These are phyloP conservation scores for Xyrichtys novacula DNA, from an alignment of 2,797 vertebrate genomes.

Conservation along the genomic window DNA sequence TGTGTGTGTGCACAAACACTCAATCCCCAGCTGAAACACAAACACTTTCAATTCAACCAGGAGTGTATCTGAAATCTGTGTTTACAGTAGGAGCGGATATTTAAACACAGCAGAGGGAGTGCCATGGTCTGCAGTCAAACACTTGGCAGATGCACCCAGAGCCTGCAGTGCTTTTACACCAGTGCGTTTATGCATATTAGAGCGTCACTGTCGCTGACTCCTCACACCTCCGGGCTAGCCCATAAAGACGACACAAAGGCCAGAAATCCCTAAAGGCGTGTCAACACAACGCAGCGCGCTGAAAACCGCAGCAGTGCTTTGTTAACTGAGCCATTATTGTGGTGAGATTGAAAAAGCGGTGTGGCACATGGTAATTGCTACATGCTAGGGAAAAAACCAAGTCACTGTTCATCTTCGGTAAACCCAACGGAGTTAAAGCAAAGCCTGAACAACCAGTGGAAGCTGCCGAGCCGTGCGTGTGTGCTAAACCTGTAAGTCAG, in stretches of 20 bases:
- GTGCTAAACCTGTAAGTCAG: slow-evolving; percentile 59
- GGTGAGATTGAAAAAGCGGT: slow-evolving; percentile 23
- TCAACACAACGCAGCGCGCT: slow-evolving; percentile 30
- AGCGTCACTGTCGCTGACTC: slow-evolving; percentile 17
- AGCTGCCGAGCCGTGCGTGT: slow-evolving; percentile 7
- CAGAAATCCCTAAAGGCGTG: slow-evolving; percentile 41
- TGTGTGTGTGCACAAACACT: not conserved
- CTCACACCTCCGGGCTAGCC: slow-evolving; percentile 21
- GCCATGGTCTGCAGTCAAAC: slow-evolving; percentile 27
- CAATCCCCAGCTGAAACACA: slow-evolving; percentile 5
- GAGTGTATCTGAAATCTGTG: slow-evolving; percentile 28
- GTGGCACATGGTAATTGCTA: slow-evolving; percentile 1
- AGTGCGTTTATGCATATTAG: slow-evolving; percentile 9
- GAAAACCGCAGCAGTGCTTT: slow-evolving; percentile 41
- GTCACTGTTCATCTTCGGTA: slow-evolving; percentile 11
- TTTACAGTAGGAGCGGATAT: slow-evolving; percentile 36
- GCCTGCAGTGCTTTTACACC: slow-evolving; percentile 7
- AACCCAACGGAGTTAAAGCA: slow-evolving; percentile 18
- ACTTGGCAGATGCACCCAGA: slow-evolving; percentile 37
- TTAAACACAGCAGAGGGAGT: slow-evolving; percentile 17
- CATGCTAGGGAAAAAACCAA: slow-evolving; percentile 21
- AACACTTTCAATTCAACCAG: slow-evolving; percentile 6
- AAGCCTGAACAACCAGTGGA: slow-evolving; percentile 26
- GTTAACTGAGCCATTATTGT: slow-evolving; percentile 7
- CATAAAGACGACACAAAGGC: slow-evolving; percentile 44